phyloP scores from a whole-genome alignment of 1,140 invertebrate genomes.

The Dendroctonus ponderosae region DNA sequence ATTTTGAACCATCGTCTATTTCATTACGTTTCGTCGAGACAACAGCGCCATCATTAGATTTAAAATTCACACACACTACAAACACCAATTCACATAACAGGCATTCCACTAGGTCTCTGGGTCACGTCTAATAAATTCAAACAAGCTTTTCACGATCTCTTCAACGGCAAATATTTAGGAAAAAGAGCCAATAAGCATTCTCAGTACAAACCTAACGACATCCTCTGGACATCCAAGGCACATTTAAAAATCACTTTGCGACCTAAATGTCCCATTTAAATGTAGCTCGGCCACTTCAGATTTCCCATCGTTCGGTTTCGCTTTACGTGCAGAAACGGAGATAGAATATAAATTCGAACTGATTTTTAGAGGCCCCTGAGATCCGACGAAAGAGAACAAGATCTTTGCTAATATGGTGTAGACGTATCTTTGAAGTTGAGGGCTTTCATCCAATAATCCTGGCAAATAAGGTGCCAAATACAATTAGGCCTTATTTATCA shows the following conservation, averaged over 20 bases:
- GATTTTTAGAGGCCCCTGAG: conserved; percentile 9
- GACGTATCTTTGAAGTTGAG: not conserved
- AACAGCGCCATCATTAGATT: too few species aligned
- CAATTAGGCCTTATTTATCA: too few species aligned
- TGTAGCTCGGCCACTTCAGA: conserved; percentile 16
- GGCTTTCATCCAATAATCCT: not conserved
- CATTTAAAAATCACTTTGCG: conserved; percentile 28
- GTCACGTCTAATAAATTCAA: too few species aligned
- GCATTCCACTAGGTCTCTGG: too few species aligned
- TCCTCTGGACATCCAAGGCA: conserved; percentile 17
- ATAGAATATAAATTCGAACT: conserved; percentile 24
- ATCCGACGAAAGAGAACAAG: not conserved
- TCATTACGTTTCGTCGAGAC: too few species aligned
- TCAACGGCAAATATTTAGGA: not conserved
- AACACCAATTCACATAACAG: too few species aligned
- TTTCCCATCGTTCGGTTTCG: conserved; percentile 14
- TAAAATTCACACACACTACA: too few species aligned
- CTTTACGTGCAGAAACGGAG: conserved; percentile 16
- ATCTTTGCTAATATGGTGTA: not conserved
- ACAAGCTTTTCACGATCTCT: too few species aligned
- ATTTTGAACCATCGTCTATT: too few species aligned
- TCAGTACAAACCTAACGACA: conserved; percentile 11
- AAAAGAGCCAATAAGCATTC: conserved; percentile 19
- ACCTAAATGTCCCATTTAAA: conserved; percentile 28
- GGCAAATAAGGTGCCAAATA: too few species aligned